phyloP scores from a whole-genome alignment of 2,113 vertebrate species.

The Cygnus buccinator region DNA sequence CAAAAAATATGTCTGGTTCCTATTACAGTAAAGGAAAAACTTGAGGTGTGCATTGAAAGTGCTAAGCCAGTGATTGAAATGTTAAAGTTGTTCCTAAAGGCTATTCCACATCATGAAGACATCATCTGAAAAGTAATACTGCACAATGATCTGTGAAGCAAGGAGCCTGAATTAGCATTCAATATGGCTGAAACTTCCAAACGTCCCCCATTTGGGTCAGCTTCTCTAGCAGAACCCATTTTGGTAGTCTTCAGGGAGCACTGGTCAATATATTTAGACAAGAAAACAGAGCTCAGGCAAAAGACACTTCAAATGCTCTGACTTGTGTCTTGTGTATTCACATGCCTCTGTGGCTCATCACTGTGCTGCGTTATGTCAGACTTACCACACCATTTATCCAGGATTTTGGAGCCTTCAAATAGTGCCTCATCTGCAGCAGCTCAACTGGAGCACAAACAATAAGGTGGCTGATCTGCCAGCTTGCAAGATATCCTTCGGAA shows the following conservation, averaged over 20 bases:
- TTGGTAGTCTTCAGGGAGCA: not conserved
- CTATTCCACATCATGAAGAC: conserved; percentile 69
- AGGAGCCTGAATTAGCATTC: conserved; percentile 1
- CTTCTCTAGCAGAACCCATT: not conserved
- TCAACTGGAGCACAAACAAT: not conserved
- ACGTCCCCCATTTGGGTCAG: not conserved
- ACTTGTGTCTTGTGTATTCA: not conserved
- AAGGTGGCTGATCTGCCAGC: not conserved
- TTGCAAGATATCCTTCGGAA: not conserved
- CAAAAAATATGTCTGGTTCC: conserved; percentile 68
- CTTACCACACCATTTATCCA: not conserved
- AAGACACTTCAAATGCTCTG: not conserved
- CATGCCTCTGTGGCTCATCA: rapidly evolving
- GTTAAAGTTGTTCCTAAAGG: conserved; percentile 64
- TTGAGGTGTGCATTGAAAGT: conserved; percentile 67
- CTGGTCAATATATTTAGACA: not conserved
- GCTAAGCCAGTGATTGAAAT: conserved; percentile 72
- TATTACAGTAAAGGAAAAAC: conserved; percentile 66
- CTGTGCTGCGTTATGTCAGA: rapidly evolving
- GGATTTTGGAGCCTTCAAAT: not conserved
- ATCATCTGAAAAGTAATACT: conserved; percentile 62
- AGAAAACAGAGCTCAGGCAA: not conserved
- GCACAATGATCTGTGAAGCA: conserved; percentile 58
- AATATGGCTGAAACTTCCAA: conserved; percentile 8
- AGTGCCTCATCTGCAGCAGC: not conserved